phyloP scores from a whole-genome alignment of 2,888 invertebrate species.

The Cosmopolites sordidus region DNA sequence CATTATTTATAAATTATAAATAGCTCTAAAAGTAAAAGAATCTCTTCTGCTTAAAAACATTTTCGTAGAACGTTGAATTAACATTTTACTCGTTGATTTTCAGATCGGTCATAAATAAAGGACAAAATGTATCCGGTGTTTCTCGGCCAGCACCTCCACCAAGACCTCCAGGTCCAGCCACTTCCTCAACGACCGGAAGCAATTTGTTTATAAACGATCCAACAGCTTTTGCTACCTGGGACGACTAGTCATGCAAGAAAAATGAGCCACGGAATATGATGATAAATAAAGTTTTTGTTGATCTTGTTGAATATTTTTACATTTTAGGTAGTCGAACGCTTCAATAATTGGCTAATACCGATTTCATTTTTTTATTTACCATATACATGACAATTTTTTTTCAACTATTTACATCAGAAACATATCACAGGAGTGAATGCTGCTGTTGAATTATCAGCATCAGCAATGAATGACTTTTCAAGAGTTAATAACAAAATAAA shows the following conservation, averaged over 20 bases:
- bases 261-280: not conserved
- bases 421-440: too few species aligned
- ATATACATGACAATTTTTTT: too few species aligned
- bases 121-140: conserved; percentile 4
- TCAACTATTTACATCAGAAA: too few species aligned
- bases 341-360: too few species aligned
- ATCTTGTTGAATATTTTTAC: conserved; percentile 23
- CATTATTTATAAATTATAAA: too few species aligned
- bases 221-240: conserved; percentile 38
- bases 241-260: conserved; percentile 31
- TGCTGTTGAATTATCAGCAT: too few species aligned
- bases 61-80: too few species aligned
- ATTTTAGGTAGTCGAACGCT: conserved; percentile 8
- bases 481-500: too few species aligned
- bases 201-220: conserved; percentile 39
- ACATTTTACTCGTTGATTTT: not conserved
- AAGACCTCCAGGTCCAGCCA: not conserved
- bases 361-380: too few species aligned
- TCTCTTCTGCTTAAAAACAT: too few species aligned
- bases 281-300: conserved; percentile 9
- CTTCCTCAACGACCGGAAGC: conserved; percentile 9
- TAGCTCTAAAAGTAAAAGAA: too few species aligned
- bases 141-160: not conserved
- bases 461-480: too few species aligned
- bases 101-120: conserved; percentile 25